A percentile compares a stretch with the other conserved stretches of the same genome.
Conservation (phyloP, 1,140 invertebrate genomes). For the Drosophila elegans region DNA sequence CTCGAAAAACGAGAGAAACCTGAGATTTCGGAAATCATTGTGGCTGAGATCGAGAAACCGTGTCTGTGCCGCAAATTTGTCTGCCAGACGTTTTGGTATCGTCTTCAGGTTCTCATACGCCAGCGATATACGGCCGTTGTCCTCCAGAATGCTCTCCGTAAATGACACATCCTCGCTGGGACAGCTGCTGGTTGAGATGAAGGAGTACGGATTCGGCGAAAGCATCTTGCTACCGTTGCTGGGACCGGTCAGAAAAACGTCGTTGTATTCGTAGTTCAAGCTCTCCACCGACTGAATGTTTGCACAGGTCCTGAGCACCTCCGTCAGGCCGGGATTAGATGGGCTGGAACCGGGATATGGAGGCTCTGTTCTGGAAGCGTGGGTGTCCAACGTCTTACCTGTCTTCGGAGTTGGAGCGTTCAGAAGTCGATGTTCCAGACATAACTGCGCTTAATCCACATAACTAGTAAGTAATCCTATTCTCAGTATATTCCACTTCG, state of each 20-base stretch:
- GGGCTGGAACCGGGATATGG: neutral
- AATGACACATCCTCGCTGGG: slow-evolving; percentile 69
- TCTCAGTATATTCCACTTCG: slow-evolving; percentile 12
- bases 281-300: slow-evolving; percentile 74
- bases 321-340: slow-evolving; percentile 57
- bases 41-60: slow-evolving; percentile 79
- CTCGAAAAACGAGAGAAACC: slow-evolving; percentile 80
- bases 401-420: slow-evolving; percentile 70
- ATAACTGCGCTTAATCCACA: slow-evolving; percentile 43
- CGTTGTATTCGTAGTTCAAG: slow-evolving; percentile 68
- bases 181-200: slow-evolving; percentile 69
- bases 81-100: slow-evolving; percentile 71
- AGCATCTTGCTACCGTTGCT: slow-evolving; percentile 63
- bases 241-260: slow-evolving; percentile 38
- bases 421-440: slow-evolving; percentile 70
- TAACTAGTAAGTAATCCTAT: slow-evolving; percentile 2
- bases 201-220: slow-evolving; percentile 65
- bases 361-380: neutral
- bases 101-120: slow-evolving; percentile 77
- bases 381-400: slow-evolving; percentile 27
- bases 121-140: slow-evolving; percentile 77
- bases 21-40: slow-evolving; percentile 75
- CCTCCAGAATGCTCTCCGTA: slow-evolving; percentile 70
- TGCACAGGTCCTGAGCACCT: slow-evolving; percentile 68
- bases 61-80: slow-evolving; percentile 74